Conservation (phyloP, 2,888 invertebrate genomes). For the Sarcophaga subvicina region DNA sequence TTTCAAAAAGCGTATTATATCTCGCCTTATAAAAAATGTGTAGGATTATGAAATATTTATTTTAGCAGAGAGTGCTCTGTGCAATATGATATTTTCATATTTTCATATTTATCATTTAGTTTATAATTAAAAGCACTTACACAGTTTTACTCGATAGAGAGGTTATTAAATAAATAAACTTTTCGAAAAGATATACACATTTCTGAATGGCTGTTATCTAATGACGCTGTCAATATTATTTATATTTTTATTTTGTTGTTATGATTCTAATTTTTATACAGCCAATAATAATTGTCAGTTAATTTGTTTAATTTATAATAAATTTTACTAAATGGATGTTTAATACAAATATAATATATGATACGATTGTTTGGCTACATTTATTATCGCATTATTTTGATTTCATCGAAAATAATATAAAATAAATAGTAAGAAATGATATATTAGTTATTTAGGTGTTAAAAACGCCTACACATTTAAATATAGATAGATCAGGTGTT, state of each 20-base stretch:
- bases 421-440: background rate
- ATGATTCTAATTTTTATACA: slow-evolving; percentile 1
- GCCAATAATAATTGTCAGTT: slow-evolving; percentile 10
- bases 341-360: background rate
- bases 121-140: too few relatives aligned
- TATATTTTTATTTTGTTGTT: background rate
- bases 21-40: too few relatives aligned
- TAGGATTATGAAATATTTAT: too few relatives aligned
- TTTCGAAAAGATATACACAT: background rate
- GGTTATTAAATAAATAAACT: background rate
- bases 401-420: background rate
- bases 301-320: slow-evolving; percentile 29
- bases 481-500: background rate
- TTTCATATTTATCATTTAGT: too few relatives aligned
- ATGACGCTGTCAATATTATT: background rate
- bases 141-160: too few relatives aligned
- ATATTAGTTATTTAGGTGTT: slow-evolving; percentile 8
- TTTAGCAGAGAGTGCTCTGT: too few relatives aligned
- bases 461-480: slow-evolving; percentile 9
- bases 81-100: too few relatives aligned
- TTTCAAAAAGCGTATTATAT: too few relatives aligned
- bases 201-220: slow-evolving; percentile 19
- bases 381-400: slow-evolving; percentile 1
- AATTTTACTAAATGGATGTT: background rate
- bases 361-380: background rate